Evolutionary conservation across 2,888 invertebrate genomes (phyloP), one percentile per base, ranked within the genome.

Genomic region (Drosophila kuntzei): DNA sequence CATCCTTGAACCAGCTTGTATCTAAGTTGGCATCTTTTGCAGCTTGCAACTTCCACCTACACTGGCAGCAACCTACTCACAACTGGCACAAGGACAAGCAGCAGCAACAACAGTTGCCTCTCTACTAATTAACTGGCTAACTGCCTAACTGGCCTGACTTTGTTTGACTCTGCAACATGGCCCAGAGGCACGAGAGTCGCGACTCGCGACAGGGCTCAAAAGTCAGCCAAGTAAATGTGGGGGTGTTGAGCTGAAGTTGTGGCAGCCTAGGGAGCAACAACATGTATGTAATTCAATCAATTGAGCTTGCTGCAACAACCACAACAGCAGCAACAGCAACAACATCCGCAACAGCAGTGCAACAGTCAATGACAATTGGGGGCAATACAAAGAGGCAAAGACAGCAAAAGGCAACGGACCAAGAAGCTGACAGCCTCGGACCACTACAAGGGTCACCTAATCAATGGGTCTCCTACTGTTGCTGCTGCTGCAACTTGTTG

Each of bases 391-490:
- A 39, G 25, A 61, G 55, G 49, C 62, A 76, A 54, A 44, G 44
- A 54, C 50, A 74, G 60, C 50, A 41, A 58, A 68, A 55, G 71
- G 32, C 41, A 49, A 34, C 16, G 44, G 51, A 34, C 34, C 44
- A 54, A 49, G 49, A 47, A 41, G 58, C 64, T 68, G 80, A 86
- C 80, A 83, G 83, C 57, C 67, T 64, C 60, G 47, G 63, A 79
- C 83, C 81, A 77, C 87, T 81, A 84, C 83, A 83, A 83, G 83
- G 87, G 83, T 83, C 87, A 83, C 84, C 87, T 84, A 83, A 83
- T 83, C 83, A 83, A 83, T 86, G 83, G 76, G 83, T 66, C 62
- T 74, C 57, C 44, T 44, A 49, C 55, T 49, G 72, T 32, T 65
- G 70, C 34, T 58, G 75, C 25, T 41, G 65, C 41, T 50, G 84